A percentile compares a stretch with the other conserved stretches of the same genome.
phyloP scores from a whole-genome alignment of 2,113 vertebrate species.

The Hemiprocne comata region DNA sequence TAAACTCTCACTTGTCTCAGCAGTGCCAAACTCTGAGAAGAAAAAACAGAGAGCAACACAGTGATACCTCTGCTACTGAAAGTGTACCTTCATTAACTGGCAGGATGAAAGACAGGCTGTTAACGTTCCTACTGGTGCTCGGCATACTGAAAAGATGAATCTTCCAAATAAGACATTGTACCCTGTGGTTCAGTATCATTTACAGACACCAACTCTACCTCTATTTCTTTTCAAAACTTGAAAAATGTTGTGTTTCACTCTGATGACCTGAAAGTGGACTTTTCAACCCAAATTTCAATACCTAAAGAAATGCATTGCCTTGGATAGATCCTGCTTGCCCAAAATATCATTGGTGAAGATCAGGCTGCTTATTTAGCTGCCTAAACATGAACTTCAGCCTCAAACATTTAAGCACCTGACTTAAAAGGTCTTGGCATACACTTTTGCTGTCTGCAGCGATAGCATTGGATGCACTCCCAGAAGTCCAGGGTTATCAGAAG shows the following conservation, averaged over 20 bases:
- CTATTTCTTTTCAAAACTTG: neutral
- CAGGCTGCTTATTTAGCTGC: neutral
- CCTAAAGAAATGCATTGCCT: neutral
- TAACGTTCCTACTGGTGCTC: constrained; percentile 26
- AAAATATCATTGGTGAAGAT: neutral
- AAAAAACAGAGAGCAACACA: neutral
- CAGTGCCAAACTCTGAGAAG: neutral
- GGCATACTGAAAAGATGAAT: constrained; percentile 16
- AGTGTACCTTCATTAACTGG: constrained; percentile 23
- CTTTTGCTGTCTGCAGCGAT: neutral
- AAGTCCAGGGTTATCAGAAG: neutral
- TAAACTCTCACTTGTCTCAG: constrained; percentile 29
- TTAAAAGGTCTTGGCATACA: neutral
- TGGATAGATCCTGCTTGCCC: neutral
- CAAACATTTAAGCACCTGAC: neutral
- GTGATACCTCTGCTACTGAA: neutral
- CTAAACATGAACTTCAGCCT: neutral
- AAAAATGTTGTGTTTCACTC: neutral
- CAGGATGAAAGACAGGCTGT: constrained; percentile 37
- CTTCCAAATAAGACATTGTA: constrained; percentile 47
- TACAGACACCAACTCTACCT: neutral
- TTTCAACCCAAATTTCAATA: neutral
- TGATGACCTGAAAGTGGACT: neutral
- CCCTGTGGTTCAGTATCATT: neutral
- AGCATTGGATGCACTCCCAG: neutral